phyloP scores from a whole-genome alignment of 2,888 invertebrate species.

The Osedax frankpressi region DNA sequence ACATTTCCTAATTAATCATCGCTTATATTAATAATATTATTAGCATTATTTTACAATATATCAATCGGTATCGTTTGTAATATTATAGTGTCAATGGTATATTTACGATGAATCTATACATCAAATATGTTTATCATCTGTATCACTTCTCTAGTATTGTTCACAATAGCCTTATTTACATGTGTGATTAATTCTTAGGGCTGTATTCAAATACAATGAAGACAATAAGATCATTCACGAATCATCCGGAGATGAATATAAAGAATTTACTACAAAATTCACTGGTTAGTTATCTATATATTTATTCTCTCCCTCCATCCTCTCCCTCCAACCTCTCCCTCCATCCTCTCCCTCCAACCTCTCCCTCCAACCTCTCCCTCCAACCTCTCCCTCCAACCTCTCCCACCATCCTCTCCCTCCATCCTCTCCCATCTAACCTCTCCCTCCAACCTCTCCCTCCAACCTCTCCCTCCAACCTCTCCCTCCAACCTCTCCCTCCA shows the following conservation, averaged over 20 bases:
- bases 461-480: too few relatives aligned
- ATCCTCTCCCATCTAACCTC: not conserved
- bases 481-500: too few relatives aligned
- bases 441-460: not conserved
- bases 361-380: not conserved
- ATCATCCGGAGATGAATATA: conserved; percentile 58
- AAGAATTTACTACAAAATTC: conserved; percentile 40
- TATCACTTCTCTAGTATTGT: too few relatives aligned
- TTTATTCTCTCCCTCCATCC: not conserved
- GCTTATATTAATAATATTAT: too few relatives aligned
- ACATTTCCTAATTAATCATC: too few relatives aligned
- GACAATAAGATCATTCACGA: conserved; percentile 55
- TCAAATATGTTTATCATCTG: too few relatives aligned
- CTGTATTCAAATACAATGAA: conserved; percentile 64
- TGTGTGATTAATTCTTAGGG: too few relatives aligned
- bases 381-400: not conserved
- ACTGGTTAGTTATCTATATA: conserved; percentile 25
- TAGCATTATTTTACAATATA: too few relatives aligned
- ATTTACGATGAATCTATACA: too few relatives aligned
- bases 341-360: not conserved
- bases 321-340: not conserved
- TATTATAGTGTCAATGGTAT: too few relatives aligned
- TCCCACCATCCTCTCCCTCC: conserved; percentile 9
- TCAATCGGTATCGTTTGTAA: too few relatives aligned
- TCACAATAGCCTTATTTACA: too few relatives aligned